Percentiles rank a stretch among this genome's conserved stretches.
phyloP scores from a whole-genome alignment of 1,140 invertebrate genomes.

The Coboldia fuscipes region DNA sequence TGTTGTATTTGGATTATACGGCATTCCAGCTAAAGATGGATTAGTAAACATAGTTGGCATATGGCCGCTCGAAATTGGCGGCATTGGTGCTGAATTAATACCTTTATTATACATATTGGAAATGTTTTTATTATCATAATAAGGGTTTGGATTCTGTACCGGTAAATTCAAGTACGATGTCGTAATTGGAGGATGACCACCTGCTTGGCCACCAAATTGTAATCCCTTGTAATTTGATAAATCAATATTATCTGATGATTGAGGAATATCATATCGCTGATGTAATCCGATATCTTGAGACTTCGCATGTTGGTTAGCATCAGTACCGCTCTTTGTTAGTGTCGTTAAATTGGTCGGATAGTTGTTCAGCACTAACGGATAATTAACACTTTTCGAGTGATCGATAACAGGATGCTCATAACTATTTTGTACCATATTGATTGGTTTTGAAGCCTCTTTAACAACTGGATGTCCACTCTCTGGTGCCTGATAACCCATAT shows the following conservation, averaged over 20 bases:
- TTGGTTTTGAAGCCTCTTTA: background rate
- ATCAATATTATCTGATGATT: background rate
- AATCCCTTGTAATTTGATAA: constrained; percentile 2
- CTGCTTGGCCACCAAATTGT: background rate
- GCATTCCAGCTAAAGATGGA: too few relatives aligned
- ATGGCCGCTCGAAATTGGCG: background rate
- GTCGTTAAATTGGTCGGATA: background rate
- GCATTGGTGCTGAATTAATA: constrained; percentile 8
- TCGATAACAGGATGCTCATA: background rate
- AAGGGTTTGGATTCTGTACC: constrained; percentile 4
- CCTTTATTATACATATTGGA: constrained; percentile 15
- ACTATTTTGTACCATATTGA: constrained; percentile 3
- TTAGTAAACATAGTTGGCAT: too few relatives aligned
- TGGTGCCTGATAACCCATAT: background rate
- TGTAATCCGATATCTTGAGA: background rate
- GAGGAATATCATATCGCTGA: background rate
- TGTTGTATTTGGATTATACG: too few relatives aligned
- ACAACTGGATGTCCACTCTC: background rate
- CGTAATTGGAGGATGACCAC: constrained; percentile 6
- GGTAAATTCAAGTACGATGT: constrained; percentile 8
- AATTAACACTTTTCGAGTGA: background rate
- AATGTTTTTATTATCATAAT: constrained; percentile 18
- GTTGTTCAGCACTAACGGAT: background rate
- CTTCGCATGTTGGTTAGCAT: background rate
- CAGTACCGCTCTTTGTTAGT: background rate